Evolutionary conservation across 2,113 vertebrate genomes (phyloP), one percentile per base, ranked within the genome.

Genomic region (Euleptes europaea): DNA sequence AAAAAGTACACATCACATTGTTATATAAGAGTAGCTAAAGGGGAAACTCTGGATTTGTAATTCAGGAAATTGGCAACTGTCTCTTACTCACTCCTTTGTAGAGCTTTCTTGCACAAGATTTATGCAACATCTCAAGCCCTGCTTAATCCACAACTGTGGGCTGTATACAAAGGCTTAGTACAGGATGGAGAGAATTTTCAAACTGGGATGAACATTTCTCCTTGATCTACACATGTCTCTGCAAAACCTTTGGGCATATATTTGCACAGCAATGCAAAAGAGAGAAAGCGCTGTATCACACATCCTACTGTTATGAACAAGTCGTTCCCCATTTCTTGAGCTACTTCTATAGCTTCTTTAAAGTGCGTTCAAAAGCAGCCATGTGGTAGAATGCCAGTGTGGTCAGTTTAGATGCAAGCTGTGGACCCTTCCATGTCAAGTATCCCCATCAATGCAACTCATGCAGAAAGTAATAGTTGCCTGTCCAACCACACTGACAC

Each of bases 31-130:
- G 3, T 1, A 5, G 63, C 28, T 81, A 78, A 79, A 72, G 71
- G 13, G 66, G 78, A 80, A 75, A 88, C 86, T 54, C 42, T 85
- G 57, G 26, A 81, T 73, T 83, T 80, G 74, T 26, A 44, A 82
- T 66, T 79, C 49, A 67, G 38, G 49, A 85, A 77, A 74, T 47
- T 44, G 42, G 42, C 72, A 84, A 17, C 35, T 66, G 42, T 17
- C 51, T 33, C 21, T 74, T 73, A 74, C 33, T 71, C 54, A 74
- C 5, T 63, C 15, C 42, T 73, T 73, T 42, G 51, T 28, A 73
- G 44, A 57, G 35, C 72, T 60, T 38, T 42, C 26, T 44, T 42
- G 60, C 6, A 42, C 15, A 63, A 38, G 15, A 63, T 60, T 60
- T 82, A 60, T 60, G 13, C 49, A 81, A 81, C 47, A 38, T 81